These are phyloP conservation scores for Mixornis gularis DNA, from an alignment of 2,113 vertebrate species.

Conservation along the genomic window DNA sequence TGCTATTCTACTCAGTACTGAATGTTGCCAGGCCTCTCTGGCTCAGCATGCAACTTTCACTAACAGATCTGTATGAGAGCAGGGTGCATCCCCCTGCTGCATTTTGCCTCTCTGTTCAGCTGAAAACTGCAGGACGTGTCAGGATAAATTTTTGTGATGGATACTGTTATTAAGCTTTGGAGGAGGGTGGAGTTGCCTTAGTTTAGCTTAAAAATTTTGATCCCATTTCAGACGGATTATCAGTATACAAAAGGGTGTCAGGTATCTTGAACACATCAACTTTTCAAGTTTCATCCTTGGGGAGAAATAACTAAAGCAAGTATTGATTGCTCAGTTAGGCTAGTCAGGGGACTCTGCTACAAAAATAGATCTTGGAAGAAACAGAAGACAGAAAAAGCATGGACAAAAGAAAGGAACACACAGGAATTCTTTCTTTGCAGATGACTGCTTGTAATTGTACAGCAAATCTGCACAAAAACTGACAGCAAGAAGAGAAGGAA, in stretches of 20 bases:
- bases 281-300: background rate
- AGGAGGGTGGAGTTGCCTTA: background rate
- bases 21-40: background rate
- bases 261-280: background rate
- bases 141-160: background rate
- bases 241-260: background rate
- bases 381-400: background rate
- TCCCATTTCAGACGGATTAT: background rate
- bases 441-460: background rate
- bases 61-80: background rate
- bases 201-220: constrained; percentile 2
- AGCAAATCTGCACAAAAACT: background rate
- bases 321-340: constrained; percentile 21
- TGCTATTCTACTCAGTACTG: background rate
- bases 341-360: background rate
- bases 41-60: background rate
- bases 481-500: background rate
- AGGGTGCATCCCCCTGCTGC: background rate
- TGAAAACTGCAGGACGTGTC: background rate
- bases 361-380: background rate
- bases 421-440: background rate
- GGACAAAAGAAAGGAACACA: background rate
- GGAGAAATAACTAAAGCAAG: background rate
- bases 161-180: background rate
- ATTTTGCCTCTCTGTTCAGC: background rate